These are phyloP conservation scores for Dynastes hyllus DNA, from an alignment of 2,888 invertebrate species.

Conservation along the genomic window DNA sequence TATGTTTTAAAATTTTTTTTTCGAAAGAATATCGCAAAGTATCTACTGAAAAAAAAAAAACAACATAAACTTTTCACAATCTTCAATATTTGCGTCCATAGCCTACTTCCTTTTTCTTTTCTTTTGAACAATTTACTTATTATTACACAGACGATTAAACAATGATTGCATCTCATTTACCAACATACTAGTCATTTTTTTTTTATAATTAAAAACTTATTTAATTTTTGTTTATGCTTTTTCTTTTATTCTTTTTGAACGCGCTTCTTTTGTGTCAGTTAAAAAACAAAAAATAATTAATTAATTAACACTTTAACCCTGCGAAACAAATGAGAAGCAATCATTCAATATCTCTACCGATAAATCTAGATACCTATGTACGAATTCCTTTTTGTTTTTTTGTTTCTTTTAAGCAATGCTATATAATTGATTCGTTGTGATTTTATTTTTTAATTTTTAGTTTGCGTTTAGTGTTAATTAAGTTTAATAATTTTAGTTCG, in stretches of 20 bases:
- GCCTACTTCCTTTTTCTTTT: too few species aligned
- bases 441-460: background rate
- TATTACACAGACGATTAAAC: background rate
- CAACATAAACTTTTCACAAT: too few species aligned
- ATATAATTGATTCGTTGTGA: conserved; percentile 9
- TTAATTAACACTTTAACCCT: background rate
- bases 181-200: conserved; percentile 42
- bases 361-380: too few species aligned
- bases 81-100: too few species aligned
- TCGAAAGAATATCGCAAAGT: too few species aligned
- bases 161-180: conserved; percentile 43
- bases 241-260: background rate
- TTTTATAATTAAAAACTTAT: background rate
- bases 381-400: background rate
- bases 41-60: too few species aligned
- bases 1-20: conserved; percentile 8
- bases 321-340: too few species aligned
- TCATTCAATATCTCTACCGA: too few species aligned
- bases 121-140: too few species aligned
- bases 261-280: background rate
- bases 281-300: background rate
- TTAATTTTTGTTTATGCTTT: background rate
- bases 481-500: conserved; percentile 6
- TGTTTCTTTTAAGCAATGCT: too few species aligned
- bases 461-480: too few species aligned